These are phyloP conservation scores for Anoplophora glabripennis DNA, from an alignment of 1,140 invertebrate genomes.

Conservation along the genomic window DNA sequence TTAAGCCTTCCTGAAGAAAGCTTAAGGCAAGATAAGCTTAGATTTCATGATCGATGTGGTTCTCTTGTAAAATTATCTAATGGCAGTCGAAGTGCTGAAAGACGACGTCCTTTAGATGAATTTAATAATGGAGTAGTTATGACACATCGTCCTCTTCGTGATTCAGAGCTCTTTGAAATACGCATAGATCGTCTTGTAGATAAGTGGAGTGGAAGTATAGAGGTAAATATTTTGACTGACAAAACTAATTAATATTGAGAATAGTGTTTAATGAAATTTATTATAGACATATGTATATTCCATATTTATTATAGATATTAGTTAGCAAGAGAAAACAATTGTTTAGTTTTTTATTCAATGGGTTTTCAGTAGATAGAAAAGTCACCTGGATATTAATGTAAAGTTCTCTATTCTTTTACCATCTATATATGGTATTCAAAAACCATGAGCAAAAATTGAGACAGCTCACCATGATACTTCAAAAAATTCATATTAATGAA, in stretches of 20 bases:
- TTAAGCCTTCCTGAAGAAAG: slow-evolving; percentile 44
- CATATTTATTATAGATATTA: not conserved
- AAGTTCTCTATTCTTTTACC: no score
- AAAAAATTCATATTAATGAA: no score
- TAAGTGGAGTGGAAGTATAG: slow-evolving; percentile 92
- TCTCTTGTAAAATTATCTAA: slow-evolving; percentile 83
- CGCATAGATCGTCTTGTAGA: slow-evolving; percentile 86
- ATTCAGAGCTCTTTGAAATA: slow-evolving; percentile 92
- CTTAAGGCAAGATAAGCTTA: slow-evolving; percentile 60
- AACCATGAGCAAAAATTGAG: no score
- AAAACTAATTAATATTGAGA: no score
- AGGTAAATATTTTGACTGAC: slow-evolving; percentile 55
- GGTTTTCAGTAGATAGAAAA: no score
- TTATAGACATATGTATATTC: not conserved
- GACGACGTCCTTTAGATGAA: slow-evolving; percentile 84
- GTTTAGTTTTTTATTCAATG: no score
- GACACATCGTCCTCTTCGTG: slow-evolving; percentile 80
- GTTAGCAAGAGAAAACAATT: no score
- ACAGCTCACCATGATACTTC: no score
- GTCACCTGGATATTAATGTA: no score
- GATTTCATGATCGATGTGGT: slow-evolving; percentile 86
- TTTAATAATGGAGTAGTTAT: slow-evolving; percentile 93
- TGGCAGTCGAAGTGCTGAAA: slow-evolving; percentile 80
- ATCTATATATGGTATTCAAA: no score
- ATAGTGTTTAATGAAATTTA: no score